These are phyloP conservation scores for Volucella zonaria DNA, from an alignment of 2,888 invertebrate species.

Conservation along the genomic window DNA sequence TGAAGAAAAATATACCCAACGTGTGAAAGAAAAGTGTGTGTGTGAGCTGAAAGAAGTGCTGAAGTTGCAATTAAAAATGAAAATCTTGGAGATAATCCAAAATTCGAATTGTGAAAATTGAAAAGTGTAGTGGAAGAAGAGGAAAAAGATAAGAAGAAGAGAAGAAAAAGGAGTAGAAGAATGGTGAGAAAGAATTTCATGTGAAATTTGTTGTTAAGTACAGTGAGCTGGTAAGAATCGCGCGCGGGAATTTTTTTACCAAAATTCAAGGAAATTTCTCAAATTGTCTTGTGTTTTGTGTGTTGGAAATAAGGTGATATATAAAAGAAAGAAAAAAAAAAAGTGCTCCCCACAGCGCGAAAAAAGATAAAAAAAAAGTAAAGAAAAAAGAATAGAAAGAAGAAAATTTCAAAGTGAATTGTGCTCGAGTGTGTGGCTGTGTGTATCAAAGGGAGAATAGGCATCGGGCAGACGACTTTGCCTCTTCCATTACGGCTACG, in stretches of 20 bases:
- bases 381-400: conserved; percentile 14
- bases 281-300: no score
- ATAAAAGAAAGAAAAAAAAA: conserved; percentile 3
- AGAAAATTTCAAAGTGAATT: conserved; percentile 26
- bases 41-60: background rate
- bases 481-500: no score
- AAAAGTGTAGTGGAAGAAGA: conserved; percentile 2
- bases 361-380: conserved; percentile 9
- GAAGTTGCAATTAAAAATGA: conserved; percentile 16
- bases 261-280: background rate
- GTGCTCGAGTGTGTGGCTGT: conserved; percentile 13
- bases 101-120: conserved; percentile 10
- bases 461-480: no score
- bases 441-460: conserved; percentile 48
- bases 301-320: background rate
- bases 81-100: conserved; percentile 14
- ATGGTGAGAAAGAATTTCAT: no score
- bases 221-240: conserved; percentile 8
- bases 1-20: conserved; percentile 49
- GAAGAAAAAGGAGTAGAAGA: background rate
- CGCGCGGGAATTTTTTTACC: conserved; percentile 44
- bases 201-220: no score
- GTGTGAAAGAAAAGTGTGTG: conserved; percentile 26
- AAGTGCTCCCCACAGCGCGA: background rate
- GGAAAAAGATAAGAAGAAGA: background rate